A percentile compares a stretch with the other conserved stretches of the same genome.
Evolutionary conservation across 2,797 vertebrate genomes (phyloP).

Genomic region (Eulemur coronatus): DNA sequence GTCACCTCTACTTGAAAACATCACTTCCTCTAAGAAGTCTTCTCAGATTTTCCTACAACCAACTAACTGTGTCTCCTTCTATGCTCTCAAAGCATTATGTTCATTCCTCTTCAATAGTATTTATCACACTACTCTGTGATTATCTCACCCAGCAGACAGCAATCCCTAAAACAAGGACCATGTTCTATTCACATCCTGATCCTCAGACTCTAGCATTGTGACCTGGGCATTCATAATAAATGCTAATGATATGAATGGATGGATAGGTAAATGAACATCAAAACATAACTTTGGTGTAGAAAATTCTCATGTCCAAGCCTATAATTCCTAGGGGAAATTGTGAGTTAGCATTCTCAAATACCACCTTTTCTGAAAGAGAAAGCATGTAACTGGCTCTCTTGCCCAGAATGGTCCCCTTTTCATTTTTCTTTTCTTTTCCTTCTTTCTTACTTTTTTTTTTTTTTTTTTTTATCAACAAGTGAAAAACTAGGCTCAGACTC

Average conservation of each 20-base stretch:
- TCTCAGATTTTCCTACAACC: not conserved
- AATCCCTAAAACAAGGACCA: not conserved
- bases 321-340: not conserved
- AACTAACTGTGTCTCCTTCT: not conserved
- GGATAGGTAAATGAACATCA: not conserved
- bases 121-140: not conserved
- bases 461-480: not conserved
- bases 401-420: not conserved
- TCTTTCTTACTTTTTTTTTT: too few species aligned
- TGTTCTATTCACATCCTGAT: not conserved
- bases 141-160: not conserved
- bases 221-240: not conserved
- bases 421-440: not conserved
- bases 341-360: not conserved
- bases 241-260: not conserved
- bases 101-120: not conserved
- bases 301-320: not conserved
- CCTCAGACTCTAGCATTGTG: not conserved
- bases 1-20: not conserved
- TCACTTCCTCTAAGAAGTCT: not conserved
- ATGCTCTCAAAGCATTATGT: not conserved
- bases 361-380: slow-evolving; percentile 26
- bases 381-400: slow-evolving; percentile 15
- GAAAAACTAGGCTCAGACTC: not conserved
- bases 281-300: not conserved